These are phyloP conservation scores for Drymodes brunneopygia DNA, from an alignment of 2,113 vertebrate species.

Conservation along the genomic window DNA sequence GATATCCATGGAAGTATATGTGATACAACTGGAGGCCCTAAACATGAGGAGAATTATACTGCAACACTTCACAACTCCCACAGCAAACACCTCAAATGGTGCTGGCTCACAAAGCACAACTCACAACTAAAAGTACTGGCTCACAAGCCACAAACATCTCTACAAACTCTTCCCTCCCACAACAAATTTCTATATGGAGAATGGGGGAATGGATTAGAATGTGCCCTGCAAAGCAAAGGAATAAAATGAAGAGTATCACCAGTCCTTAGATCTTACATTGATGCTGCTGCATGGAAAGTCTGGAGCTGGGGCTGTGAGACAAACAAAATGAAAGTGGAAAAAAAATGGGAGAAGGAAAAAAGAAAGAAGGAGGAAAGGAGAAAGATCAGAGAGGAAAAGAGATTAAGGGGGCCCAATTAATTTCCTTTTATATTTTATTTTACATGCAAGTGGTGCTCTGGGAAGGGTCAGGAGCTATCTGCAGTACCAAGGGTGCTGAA, in stretches of 20 bases:
- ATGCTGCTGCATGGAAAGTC: background rate
- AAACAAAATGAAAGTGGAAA: background rate
- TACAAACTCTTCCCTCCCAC: background rate
- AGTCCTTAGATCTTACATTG: background rate
- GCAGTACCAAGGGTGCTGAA: background rate
- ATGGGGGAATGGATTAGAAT: background rate
- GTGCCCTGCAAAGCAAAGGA: background rate
- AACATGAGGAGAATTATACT: background rate
- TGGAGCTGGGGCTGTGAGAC: background rate
- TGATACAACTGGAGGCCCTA: background rate
- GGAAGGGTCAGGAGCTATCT: background rate
- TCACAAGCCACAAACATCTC: background rate
- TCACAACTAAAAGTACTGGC: background rate
- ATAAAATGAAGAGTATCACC: background rate
- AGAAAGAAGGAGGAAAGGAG: background rate
- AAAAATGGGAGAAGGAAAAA: background rate
- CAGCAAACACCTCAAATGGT: background rate
- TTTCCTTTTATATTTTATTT: background rate
- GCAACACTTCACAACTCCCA: no score
- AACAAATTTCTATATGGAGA: background rate
- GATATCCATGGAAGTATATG: background rate
- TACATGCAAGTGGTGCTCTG: background rate
- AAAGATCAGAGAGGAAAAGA: background rate
- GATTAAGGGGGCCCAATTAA: fast-evolving
- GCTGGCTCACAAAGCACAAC: background rate